Evolutionary conservation across 1,140 invertebrate genomes (phyloP), one percentile per base, ranked within the genome.

Genomic region (Spodoptera litura): DNA sequence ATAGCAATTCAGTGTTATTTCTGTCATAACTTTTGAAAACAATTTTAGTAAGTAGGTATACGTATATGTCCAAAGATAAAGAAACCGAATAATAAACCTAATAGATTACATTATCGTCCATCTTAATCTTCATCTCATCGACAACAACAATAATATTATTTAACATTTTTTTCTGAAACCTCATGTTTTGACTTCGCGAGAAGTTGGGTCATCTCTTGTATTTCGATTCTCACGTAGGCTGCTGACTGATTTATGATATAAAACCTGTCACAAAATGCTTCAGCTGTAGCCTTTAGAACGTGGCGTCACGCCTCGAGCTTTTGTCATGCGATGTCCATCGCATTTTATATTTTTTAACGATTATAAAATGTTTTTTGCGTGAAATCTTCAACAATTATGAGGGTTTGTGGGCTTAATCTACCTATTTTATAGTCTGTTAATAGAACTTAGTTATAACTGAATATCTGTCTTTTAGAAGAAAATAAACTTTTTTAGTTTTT

Each of bases 141-240:
- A 61, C 11, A 61, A 11, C 15, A 12, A 4, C 13, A 61, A 31
- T 27, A 61, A 35, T 61, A 20, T 51, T 27, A 31, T 20, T 35
- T 58, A 12, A 52, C 3, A 78, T 82, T 84, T 86, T 83, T 86
- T 84, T 79, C 44, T 27, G 35, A 53, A 70, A 61, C 76, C 62
- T 79, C 78, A 70, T 68, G 76, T 81, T 82, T 80, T 31, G 72
- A 75, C 51, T 75, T 75, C 73, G 59, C 59, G 44, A 75, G 73
- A 68, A 77, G 62, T 68, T 25, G 78, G 85, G 87, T 85, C 84
- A 88, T 80, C 80, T 74, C 81, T 72, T 75, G 75, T 56, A 78
- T 74, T 79, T 80, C 70, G 78, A 82, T 83, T 82, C 80, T 83
- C 84, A 87, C 83, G 84, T 84, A 83, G 64, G 27, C 78, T 49